Conservation (phyloP, 2,113 vertebrate species). For the Grallaria varia region DNA sequence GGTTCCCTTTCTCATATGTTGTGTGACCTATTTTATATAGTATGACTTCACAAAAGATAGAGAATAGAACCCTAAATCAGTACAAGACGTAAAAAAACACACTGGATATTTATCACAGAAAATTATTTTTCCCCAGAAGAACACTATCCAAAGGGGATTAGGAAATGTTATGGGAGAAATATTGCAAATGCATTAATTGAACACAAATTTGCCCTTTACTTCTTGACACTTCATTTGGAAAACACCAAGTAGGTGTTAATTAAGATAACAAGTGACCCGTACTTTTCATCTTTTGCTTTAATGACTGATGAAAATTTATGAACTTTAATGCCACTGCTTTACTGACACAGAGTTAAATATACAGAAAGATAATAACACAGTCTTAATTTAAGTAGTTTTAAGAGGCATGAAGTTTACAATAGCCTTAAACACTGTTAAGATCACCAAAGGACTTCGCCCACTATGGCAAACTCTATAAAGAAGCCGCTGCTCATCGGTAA, state of each 20-base stretch:
- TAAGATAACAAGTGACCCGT: constrained; percentile 62
- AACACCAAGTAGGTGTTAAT: constrained; percentile 53
- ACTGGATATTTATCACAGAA: constrained; percentile 38
- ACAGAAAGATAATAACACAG: not conserved
- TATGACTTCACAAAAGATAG: not conserved
- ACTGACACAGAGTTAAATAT: not conserved
- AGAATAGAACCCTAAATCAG: not conserved
- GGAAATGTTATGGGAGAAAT: not conserved
- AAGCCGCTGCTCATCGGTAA: not conserved
- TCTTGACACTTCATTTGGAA: constrained; percentile 58
- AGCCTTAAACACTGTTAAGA: not conserved
- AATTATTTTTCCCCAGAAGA: constrained; percentile 14
- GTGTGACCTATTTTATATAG: not conserved
- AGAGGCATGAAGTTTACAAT: not conserved
- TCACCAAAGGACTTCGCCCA: not conserved
- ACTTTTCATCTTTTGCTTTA: constrained; percentile 48
- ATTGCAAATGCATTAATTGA: constrained; percentile 23
- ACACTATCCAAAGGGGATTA: constrained; percentile 23
- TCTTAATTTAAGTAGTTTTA: not conserved
- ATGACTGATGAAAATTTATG: constrained; percentile 49
- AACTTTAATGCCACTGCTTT: constrained; percentile 8
- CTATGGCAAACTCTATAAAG: not conserved
- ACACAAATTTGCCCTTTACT: constrained; percentile 54
- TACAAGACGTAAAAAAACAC: not conserved
- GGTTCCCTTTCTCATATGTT: not conserved